A percentile compares a stretch with the other conserved stretches of the same genome.
Conservation (phyloP, 2,797 vertebrate genomes). For the Brotula barbata region DNA sequence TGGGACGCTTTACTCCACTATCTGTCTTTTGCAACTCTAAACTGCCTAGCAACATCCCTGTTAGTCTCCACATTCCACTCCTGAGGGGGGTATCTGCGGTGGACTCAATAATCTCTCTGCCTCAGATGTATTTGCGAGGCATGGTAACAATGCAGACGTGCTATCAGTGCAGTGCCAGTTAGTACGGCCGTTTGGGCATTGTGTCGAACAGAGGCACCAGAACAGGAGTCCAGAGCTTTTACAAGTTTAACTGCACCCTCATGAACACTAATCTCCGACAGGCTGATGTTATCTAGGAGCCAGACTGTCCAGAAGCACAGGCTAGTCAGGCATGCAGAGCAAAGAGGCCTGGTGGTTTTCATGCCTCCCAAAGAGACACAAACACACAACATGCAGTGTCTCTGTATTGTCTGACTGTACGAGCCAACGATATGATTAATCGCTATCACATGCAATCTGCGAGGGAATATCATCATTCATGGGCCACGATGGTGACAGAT, state of each 20-base stretch:
- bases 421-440: constrained; percentile 53
- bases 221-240: constrained; percentile 49
- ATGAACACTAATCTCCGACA: constrained; percentile 71
- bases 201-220: constrained; percentile 44
- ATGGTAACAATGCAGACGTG: constrained; percentile 67
- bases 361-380: constrained; percentile 52
- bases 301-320: constrained; percentile 39
- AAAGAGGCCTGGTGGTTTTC: constrained; percentile 43
- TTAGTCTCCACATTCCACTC: constrained; percentile 25
- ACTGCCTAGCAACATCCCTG: constrained; percentile 63
- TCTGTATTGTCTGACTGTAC: background rate
- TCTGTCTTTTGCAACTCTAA: constrained; percentile 43
- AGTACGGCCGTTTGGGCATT: constrained; percentile 52
- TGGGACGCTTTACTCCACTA: constrained; percentile 47
- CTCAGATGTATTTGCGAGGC: constrained; percentile 57
- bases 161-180: constrained; percentile 63
- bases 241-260: constrained; percentile 71
- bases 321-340: constrained; percentile 58
- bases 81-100: constrained; percentile 46
- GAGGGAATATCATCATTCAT: constrained; percentile 22
- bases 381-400: constrained; percentile 22
- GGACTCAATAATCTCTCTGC: constrained; percentile 60
- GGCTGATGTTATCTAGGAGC: constrained; percentile 76
- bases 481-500: constrained; percentile 32
- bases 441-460: constrained; percentile 15